phyloP scores from a whole-genome alignment of 1,140 invertebrate genomes.

The Drosophila nebulosa region DNA sequence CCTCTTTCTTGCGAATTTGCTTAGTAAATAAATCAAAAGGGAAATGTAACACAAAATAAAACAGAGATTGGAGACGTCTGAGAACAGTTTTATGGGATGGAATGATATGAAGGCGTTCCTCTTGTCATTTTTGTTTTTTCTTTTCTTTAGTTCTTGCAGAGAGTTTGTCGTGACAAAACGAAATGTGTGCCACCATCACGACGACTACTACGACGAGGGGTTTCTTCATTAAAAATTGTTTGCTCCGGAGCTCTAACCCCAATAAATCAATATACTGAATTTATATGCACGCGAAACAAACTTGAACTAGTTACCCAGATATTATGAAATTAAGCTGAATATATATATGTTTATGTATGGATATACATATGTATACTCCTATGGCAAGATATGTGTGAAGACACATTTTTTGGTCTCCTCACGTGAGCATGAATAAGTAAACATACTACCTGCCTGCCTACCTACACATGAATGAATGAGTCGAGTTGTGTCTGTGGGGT shows the following conservation, averaged over 20 bases:
- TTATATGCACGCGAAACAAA: background rate
- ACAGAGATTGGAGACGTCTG: background rate
- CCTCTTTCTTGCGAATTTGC: background rate
- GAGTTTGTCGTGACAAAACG: background rate
- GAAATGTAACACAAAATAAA: background rate
- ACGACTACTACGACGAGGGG: background rate
- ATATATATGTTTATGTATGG: constrained; percentile 1
- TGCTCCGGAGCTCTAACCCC: background rate
- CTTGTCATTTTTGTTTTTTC: background rate
- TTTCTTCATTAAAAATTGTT: constrained; percentile 1
- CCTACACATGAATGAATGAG: background rate
- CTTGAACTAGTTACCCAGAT: constrained; percentile 1
- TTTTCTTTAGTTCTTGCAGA: background rate
- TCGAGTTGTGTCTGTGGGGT: background rate
- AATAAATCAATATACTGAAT: background rate
- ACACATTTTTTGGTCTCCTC: background rate
- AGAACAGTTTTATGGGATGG: background rate
- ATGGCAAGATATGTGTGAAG: background rate
- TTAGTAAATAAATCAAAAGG: background rate
- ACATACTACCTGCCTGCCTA: background rate
- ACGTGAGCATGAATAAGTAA: constrained; percentile 1
- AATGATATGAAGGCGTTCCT: background rate
- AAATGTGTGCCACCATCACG: background rate
- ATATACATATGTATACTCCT: background rate
- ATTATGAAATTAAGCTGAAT: background rate